phyloP scores from a whole-genome alignment of 2,888 invertebrate genomes.

The Aphidoletes aphidimyza region DNA sequence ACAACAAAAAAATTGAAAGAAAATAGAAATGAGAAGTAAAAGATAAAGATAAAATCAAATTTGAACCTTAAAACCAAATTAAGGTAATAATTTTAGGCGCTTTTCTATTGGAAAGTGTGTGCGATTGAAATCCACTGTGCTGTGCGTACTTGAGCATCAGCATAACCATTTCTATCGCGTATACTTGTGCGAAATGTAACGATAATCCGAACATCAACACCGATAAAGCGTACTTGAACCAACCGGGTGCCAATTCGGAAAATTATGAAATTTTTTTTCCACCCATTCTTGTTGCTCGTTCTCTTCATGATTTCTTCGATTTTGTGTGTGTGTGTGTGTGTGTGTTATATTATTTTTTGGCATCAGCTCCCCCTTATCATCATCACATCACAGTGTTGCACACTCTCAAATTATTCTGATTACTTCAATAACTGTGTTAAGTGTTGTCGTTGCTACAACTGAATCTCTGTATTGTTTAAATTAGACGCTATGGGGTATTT shows the following conservation, averaged over 20 bases:
- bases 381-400: neutral
- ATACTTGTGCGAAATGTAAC: neutral
- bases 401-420: neutral
- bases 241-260: neutral
- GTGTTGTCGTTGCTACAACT: neutral
- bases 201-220: neutral
- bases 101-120: neutral
- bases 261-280: neutral
- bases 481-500: neutral
- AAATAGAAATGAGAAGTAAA: conserved; percentile 5
- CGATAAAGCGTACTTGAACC: neutral
- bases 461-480: conserved; percentile 29
- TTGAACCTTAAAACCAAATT: conserved; percentile 44
- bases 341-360: too few species aligned
- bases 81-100: conserved; percentile 48
- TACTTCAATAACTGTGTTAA: conserved; percentile 13
- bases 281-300: neutral
- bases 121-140: too few species aligned
- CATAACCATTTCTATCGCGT: neutral
- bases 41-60: conserved; percentile 52
- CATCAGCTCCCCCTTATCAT: conserved; percentile 5
- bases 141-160: neutral
- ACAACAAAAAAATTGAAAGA: conserved; percentile 12
- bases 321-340: too few species aligned
- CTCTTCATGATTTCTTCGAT: neutral